Percentiles rank a stretch among this genome's conserved stretches.
These are phyloP conservation scores for Steinernema carpocapsae DNA, from an alignment of 2,888 invertebrate species.

Conservation along the genomic window DNA sequence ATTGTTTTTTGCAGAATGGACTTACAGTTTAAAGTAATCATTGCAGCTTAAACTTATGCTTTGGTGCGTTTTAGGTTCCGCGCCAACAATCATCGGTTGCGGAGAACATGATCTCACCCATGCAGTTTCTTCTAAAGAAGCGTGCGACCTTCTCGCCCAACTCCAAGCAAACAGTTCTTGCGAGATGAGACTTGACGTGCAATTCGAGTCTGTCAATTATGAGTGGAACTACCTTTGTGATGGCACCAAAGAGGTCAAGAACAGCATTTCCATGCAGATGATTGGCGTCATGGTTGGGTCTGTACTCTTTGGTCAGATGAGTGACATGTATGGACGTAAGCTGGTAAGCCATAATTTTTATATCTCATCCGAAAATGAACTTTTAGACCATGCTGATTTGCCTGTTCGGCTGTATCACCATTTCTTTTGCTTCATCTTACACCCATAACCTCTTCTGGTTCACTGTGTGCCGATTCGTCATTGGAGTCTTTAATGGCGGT, in stretches of 20 bases:
- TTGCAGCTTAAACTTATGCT: neutral
- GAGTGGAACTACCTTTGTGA: slow-evolving; percentile 52
- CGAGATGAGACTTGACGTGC: slow-evolving; percentile 34
- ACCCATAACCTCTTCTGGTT: slow-evolving; percentile 53
- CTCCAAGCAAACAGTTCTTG: slow-evolving; percentile 8
- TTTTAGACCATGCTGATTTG: slow-evolving; percentile 52
- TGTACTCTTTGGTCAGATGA: slow-evolving; percentile 56
- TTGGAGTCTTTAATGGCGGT: slow-evolving; percentile 65
- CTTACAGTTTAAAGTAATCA: neutral
- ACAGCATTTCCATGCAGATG: slow-evolving; percentile 64
- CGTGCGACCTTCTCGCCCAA: slow-evolving; percentile 13
- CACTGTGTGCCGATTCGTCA: slow-evolving; percentile 57
- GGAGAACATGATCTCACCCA: slow-evolving; percentile 34
- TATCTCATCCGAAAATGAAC: neutral
- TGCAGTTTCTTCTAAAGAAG: slow-evolving; percentile 26
- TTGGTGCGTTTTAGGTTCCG: slow-evolving; percentile 2
- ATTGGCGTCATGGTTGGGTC: slow-evolving; percentile 62
- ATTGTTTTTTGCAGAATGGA: neutral
- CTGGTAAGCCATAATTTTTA: slow-evolving; percentile 38
- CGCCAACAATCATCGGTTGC: slow-evolving; percentile 31
- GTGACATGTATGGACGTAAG: slow-evolving; percentile 54
- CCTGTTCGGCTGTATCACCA: slow-evolving; percentile 49
- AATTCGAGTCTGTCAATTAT: slow-evolving; percentile 49
- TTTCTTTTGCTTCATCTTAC: slow-evolving; percentile 51
- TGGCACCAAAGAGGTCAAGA: slow-evolving; percentile 54